Conservation (phyloP, 2,113 vertebrate species). For the Dendropsophus ebraccatus region DNA sequence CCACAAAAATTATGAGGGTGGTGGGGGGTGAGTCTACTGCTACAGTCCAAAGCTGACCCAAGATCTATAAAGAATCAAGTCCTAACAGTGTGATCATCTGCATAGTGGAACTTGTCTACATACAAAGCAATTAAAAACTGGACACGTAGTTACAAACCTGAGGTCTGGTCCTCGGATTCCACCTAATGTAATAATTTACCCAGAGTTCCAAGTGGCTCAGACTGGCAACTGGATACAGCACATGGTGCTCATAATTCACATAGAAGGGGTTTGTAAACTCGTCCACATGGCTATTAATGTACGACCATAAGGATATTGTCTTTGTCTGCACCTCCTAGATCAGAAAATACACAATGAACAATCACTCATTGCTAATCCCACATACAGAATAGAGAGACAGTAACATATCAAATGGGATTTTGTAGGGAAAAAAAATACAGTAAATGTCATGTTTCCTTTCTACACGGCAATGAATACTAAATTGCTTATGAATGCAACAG, state of each 20-base stretch:
- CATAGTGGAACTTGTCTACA: not conserved
- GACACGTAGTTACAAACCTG: conserved; percentile 77
- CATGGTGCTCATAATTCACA: conserved; percentile 89
- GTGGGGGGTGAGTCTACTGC: too few relatives aligned
- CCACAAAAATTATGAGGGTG: too few relatives aligned
- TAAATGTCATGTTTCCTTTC: not conserved
- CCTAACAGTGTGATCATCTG: not conserved
- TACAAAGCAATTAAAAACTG: not conserved
- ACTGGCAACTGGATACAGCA: conserved; percentile 90
- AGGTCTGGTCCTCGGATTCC: conserved; percentile 93
- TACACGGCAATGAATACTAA: not conserved
- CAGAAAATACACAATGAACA: not conserved
- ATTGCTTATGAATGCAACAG: not conserved
- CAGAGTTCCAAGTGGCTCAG: conserved; percentile 91
- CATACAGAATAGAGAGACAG: not conserved
- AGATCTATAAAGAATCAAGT: too few relatives aligned
- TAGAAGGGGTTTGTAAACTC: conserved; percentile 97
- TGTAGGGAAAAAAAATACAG: not conserved
- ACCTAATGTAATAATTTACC: conserved; percentile 91
- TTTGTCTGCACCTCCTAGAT: conserved; percentile 82
- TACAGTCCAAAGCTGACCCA: too few relatives aligned
- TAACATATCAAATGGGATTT: not conserved
- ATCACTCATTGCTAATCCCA: not conserved
- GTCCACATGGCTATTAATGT: conserved; percentile 90
- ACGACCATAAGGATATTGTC: conserved; percentile 92